Base-by-base conservation (phyloP, 1,140 invertebrate species). In the Leguminivora glycinivorella region DNA sequence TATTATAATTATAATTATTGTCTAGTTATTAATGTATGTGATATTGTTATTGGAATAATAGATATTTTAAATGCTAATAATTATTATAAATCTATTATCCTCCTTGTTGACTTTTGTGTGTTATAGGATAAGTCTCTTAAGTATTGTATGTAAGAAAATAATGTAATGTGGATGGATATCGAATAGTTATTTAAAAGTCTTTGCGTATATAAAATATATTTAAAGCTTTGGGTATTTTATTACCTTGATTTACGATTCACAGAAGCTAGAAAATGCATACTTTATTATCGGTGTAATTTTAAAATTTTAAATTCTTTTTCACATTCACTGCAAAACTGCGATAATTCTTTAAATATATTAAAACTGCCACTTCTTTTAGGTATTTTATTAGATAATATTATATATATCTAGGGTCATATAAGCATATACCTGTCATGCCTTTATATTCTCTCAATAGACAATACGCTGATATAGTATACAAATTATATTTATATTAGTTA, bases 41-140 rank as follows among this genome's bases (percentile, higher is more conserved):
- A 90, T 90, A 90, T 90, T 90, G 87, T 90, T 90, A 90, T 87
- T 85, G 83, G 77, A 85, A 75, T 88, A 79, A 86, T 86, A 88
- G 82, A 89, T 88, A 87, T 89, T 86, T 88, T 84, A 89, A 88
- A 85, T 79, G 85, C 84, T 90, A 88, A 82, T 79, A 77, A 80
- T 80, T 79, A 80, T 77, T 78, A 80, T 78, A 77, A 77, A 83
- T 80, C 83, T 80, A 85, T 86, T 85, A 89, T 83, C 84, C 82
- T 83, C 74, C 88, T 84, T 90, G 88, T 90, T 90, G 87, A 90
- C 85, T 86, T 84, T 80, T 88, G 83, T 82, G 78, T 90, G 84
- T 85, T 80, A 83, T 88, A 87, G 77, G 47, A 29, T 78, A 76
- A 74, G 26, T 69, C 34, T 71, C 22, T 69, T 60, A 63, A 63